Evolutionary conservation across 2,888 invertebrate species (phyloP), one percentile per base, ranked within the genome.

Genomic region (Spisula subtruncata): DNA sequence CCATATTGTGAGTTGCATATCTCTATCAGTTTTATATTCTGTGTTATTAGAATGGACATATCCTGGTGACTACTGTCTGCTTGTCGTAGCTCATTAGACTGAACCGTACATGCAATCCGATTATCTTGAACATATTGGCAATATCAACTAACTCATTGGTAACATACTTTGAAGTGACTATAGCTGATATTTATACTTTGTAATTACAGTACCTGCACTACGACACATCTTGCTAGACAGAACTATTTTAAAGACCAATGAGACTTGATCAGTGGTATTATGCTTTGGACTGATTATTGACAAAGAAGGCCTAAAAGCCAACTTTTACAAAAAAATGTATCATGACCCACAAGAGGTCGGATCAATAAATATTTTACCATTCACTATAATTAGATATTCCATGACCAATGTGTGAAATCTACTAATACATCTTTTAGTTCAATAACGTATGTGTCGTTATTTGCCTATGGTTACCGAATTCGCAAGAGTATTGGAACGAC

Each of bases 351-450:
- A 12, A 18, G 75, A 75, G 35, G 35, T 35, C 35, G 16, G 75
- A 75, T 75, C 75, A 75, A 75, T 35, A 75, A 75, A 75, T 75
- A 18, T 75, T 35, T 35, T 18, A 75, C 35, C 75, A 35, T 75
- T 75, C 35, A 75, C 75, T 2, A 35, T 75, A 75, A 75, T 75
- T 35, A 75, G 75, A 75, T 75, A 75, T 35, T 35, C 12, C 35
- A 35, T 18, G 29, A 35, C 12, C 75, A 35, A 32, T 35, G 75
- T 25, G 29, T 32, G 75, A 75, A 75, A 75, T 75, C 75, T 75
- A 35, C 35, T 35, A 75, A 35, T 1, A 35, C 32, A 32, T 75
- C 35, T 18, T 32, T 75, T 75, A 75, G 35, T 16, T 35, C 35
- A 75, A 75, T 75, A 75, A 75, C 75, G n/a, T n/a, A 12, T 75